Evolutionary conservation across 2,888 invertebrate species (phyloP), one percentile per base, ranked within the genome.

Genomic region (Ornithoptera priamus): DNA sequence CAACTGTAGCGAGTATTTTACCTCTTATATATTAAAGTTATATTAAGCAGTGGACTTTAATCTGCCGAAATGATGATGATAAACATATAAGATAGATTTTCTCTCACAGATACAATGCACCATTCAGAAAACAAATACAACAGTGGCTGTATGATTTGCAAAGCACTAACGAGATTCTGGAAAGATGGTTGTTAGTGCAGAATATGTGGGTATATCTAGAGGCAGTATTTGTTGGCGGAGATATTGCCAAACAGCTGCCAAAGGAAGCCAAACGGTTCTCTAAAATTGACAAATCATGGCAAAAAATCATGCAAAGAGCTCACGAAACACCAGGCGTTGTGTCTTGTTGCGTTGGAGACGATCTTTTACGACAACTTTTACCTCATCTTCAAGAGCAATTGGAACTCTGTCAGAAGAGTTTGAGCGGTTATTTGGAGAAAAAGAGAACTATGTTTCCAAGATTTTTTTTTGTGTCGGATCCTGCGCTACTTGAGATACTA

Each of bases 131-230:
- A 83, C 98, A 98, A 88, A 99, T 99, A 76, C 98, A 98, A 81
- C 97, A 97, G 80, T 99, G 99, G 99, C 95, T 99, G 1, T 95
- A 96, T 75, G 98, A 99, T 85, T 90, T 99, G 66, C 98, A 98
- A 65, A 98, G 98, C 83, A 98, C 99, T 0, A 98, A 99, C 84
- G 99, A 99, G 88, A 98, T 99, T 79, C 93, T 99, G 67, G 99
- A 99, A 85, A 94, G 98, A 72, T 99, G 99, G 99, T 93, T 99
- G 59, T 93, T 98, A 0, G 99, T 99, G 0, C 99, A 99, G 87
- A 99, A 99, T 83, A 97, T 99, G 95, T 99, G 99, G 99, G 98
- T 99, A 0, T 99, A 99, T 83, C 91, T 99, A 30, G 99, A 99
- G 87, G 99, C 99, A 0, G 99, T 99, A 0, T 99, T 99, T 86